Evolutionary conservation across 1,140 invertebrate genomes (phyloP), one percentile per base, ranked within the genome.

Genomic region (Drosophila pseudoananassae): DNA sequence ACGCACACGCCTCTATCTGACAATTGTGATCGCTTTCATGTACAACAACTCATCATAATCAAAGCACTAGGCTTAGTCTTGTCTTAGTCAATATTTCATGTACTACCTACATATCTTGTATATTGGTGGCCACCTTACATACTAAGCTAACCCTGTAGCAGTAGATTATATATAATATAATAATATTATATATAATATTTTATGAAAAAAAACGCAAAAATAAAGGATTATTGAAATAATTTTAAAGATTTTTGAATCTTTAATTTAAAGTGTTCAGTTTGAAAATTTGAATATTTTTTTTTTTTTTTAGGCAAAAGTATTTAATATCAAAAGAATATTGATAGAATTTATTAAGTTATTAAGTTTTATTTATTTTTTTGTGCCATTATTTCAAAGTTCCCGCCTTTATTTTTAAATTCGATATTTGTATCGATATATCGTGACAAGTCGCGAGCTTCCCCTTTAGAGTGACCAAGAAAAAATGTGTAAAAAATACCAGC

Each of bases 11-110:
- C 82, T 87, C 63, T 73, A 87, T 82, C 64, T 68, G 76, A 71
- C 64, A 78, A 85, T 87, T 85, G 82, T 85, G 82, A 85, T 85
- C 74, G 77, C 63, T 77, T 73, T 59, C 77, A 85, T 80, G 81
- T 85, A 84, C 81, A 85, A 85, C 55, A 77, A 49, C 51, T 57
- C 64, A 60, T 58, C 66, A 53, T 66, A 68, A 49, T 59, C 58
- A 54, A 75, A 81, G 31, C 17, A 23, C 14, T 43, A 66, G 64
- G 49, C 58, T 68, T 70, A 76, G 58, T 72, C 59, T 60, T 75
- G 54, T 60, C 46, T 20, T 84, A 76, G 72, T 75, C 71, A 55
- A 73, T 33, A 27, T 36, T 38, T 47, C 14, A 29, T 4, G 17
- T 55, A 53, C 38, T 43, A 53, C 49, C 1, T 29, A 47, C 1